Percentiles rank a stretch among this genome's conserved stretches.
These are phyloP conservation scores for Atherinomorus stipes DNA, from an alignment of 2,113 vertebrate genomes.

Conservation along the genomic window DNA sequence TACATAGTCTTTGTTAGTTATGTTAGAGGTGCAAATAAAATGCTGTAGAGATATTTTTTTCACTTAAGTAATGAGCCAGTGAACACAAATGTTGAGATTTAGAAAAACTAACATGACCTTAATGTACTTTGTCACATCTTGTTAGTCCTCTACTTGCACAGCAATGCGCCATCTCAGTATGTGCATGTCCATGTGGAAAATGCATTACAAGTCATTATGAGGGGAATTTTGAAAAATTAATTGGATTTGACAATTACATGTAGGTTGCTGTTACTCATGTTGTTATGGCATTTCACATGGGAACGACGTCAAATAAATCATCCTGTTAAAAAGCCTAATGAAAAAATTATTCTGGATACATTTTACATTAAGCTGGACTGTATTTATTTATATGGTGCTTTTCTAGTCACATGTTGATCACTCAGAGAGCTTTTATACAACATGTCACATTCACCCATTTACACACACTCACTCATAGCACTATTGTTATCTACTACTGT, in stretches of 20 bases:
- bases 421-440: too few species aligned
- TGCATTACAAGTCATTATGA: neutral
- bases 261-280: neutral
- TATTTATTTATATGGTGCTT: too few species aligned
- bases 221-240: neutral
- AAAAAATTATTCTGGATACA: neutral
- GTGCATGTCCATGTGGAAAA: neutral
- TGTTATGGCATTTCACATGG: neutral
- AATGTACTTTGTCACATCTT: slow-evolving; percentile 20
- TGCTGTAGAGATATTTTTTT: too few species aligned
- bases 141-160: neutral
- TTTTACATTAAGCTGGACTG: neutral
- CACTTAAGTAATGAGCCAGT: neutral
- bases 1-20: too few species aligned
- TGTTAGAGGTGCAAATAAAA: too few species aligned
- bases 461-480: too few species aligned
- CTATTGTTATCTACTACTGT: too few species aligned
- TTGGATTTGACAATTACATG: neutral
- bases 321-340: neutral
- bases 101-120: slow-evolving; percentile 18
- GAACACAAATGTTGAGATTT: neutral
- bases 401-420: too few species aligned
- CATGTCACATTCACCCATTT: too few species aligned
- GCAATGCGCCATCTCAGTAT: neutral
- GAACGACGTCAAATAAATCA: neutral